Percentiles rank a stretch among this genome's conserved stretches.
These are phyloP conservation scores for Hemiscyllium ocellatum DNA, from an alignment of 2,113 vertebrate genomes.

Conservation along the genomic window DNA sequence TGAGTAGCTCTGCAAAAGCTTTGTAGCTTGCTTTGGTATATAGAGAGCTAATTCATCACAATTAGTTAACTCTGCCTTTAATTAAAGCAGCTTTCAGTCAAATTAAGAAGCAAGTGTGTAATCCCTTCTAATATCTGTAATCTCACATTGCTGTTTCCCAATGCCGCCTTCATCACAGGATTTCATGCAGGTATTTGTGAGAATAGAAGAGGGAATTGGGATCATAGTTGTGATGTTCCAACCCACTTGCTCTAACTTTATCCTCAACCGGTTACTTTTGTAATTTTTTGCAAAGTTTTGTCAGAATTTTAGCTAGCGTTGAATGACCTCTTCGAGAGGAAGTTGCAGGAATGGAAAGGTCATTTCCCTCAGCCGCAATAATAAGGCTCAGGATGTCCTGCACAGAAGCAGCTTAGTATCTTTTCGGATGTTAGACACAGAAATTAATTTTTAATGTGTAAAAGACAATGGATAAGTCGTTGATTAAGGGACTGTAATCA, in stretches of 20 bases:
- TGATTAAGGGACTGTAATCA: neutral
- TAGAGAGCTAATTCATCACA: neutral
- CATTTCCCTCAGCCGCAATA: slow-evolving; percentile 29
- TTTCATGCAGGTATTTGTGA: neutral
- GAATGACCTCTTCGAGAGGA: slow-evolving; percentile 5
- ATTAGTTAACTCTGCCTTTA: slow-evolving; percentile 1
- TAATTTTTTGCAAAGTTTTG: neutral
- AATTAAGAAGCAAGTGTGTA: neutral
- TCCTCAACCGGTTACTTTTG: neutral
- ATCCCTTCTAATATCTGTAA: slow-evolving; percentile 23
- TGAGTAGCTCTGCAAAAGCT: neutral
- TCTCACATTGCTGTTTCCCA: neutral
- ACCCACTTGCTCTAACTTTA: neutral
- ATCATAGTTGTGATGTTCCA: neutral
- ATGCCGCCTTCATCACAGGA: neutral
- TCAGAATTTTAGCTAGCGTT: neutral
- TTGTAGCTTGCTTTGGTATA: neutral
- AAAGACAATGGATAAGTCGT: neutral
- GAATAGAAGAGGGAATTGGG: neutral
- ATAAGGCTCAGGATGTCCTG: slow-evolving; percentile 36
- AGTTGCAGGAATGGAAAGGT: slow-evolving; percentile 29
- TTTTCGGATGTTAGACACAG: slow-evolving; percentile 21
- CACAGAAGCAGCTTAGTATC: slow-evolving; percentile 20
- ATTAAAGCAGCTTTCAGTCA: slow-evolving; percentile 22
- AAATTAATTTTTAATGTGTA: neutral